Percentiles rank a stretch among this genome's conserved stretches.
Evolutionary conservation across 2,113 vertebrate genomes (phyloP).

Genomic region (Poecile atricapillus): DNA sequence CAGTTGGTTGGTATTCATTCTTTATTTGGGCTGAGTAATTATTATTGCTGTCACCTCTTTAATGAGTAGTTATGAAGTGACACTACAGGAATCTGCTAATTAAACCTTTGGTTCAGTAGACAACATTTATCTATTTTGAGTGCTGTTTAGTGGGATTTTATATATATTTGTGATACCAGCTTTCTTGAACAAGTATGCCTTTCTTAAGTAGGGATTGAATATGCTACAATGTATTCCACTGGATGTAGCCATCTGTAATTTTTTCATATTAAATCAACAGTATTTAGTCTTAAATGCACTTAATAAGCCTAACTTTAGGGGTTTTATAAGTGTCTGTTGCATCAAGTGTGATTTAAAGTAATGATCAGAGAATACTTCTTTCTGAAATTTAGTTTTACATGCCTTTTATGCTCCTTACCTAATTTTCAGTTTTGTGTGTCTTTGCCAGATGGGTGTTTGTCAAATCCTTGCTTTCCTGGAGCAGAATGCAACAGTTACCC

Average conservation of each 20-base stretch:
- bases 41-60: not conserved
- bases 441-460: constrained; percentile 90
- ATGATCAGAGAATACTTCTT: not conserved
- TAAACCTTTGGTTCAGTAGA: not conserved
- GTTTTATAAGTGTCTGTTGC: not conserved
- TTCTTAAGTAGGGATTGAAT: not conserved
- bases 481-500: constrained; percentile 89
- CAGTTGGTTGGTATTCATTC: constrained; percentile 78
- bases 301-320: not conserved
- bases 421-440: not conserved
- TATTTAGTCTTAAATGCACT: not conserved
- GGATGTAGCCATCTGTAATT: not conserved
- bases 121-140: not conserved
- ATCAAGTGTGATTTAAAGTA: not conserved
- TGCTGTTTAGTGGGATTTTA: not conserved
- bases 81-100: not conserved
- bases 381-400: not conserved
- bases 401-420: not conserved
- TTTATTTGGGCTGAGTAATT: not conserved
- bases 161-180: not conserved
- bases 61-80: not conserved
- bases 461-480: constrained; percentile 94
- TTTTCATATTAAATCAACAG: not conserved
- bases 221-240: not conserved
- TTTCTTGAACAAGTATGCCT: not conserved